Evolutionary conservation across 2,888 invertebrate species (phyloP), one percentile per base, ranked within the genome.

Genomic region (Nasonovia ribisnigri): DNA sequence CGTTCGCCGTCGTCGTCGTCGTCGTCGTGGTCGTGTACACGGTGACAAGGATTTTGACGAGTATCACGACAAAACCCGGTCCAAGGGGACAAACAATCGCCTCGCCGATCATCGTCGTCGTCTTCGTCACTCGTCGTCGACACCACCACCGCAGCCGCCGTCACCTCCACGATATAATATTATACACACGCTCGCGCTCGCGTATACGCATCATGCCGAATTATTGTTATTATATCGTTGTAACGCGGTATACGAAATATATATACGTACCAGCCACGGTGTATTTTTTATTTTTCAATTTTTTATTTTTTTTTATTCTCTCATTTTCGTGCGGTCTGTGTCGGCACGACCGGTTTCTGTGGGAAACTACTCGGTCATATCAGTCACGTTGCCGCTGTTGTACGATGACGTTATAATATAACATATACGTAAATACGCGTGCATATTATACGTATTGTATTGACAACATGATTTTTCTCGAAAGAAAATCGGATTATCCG

Each of bases 261-360:
- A 87, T 84, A 84, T 43, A 43, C 29, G 84, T 51, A 91, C 29
- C n/a, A 11, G 48, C 77, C 77, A 77, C 57, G 89, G 43, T 86
- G 26, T 60, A 43, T 60, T 46, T 93, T 93, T 93, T 86, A 24
- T 60, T 90, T 93, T 84, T 90, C 42, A 51, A 60, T 67, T 90
- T 93, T 48, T 48, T 48, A 11, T 51, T 51, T 51, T 93, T 90
- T 77, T 93, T 86, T 67, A 42, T 87, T 93, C 93, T 60, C 84
- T 90, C 90, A 87, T 90, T 90, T 90, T 89, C 93, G 89, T 92
- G 93, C 89, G 93, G 89, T 90, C 84, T 89, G 89, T 93, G 93
- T 93, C 93, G 93, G 93, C 93, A 93, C 93, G 93, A 93, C 93
- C 93, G 93, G 93, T 93, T 93, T 93, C 93, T 93, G 93, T 93